These are phyloP conservation scores for Cladopsammia gracilis DNA, from an alignment of 64 coral and sea anemone genomes.

Conservation along the genomic window DNA sequence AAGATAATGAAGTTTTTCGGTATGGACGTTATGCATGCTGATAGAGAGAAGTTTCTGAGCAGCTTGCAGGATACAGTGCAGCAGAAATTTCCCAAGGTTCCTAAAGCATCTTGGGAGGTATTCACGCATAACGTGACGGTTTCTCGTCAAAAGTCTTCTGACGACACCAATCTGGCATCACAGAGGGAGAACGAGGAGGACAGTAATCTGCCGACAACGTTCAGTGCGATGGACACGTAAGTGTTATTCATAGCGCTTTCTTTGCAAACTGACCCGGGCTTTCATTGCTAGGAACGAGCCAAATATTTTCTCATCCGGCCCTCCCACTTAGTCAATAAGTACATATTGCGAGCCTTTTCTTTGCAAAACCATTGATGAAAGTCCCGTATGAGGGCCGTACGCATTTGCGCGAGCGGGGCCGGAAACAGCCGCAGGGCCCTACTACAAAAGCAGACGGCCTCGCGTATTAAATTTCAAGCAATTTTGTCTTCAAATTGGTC, in stretches of 20 bases:
- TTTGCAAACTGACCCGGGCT: no score
- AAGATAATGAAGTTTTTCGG: slow-evolving; percentile 72
- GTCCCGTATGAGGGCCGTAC: no score
- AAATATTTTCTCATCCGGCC: no score
- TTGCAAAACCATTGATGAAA: no score
- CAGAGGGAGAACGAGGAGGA: slow-evolving; percentile 50
- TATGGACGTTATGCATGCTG: slow-evolving; percentile 72
- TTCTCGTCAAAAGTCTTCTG: slow-evolving; percentile 49
- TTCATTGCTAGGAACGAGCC: no score
- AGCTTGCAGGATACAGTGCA: slow-evolving; percentile 78
- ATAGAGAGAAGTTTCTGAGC: slow-evolving; percentile 82
- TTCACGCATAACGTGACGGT: slow-evolving; percentile 72
- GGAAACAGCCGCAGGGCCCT: no score
- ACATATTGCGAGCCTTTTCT: no score
- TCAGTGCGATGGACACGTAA: slow-evolving; percentile 35
- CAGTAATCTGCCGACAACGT: slow-evolving; percentile 47
- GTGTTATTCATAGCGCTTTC: background rate
- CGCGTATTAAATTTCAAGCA: no score
- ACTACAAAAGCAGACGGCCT: no score
- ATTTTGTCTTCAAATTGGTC: no score
- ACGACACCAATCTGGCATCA: slow-evolving; percentile 23
- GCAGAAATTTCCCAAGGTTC: slow-evolving; percentile 86
- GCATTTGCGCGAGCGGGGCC: no score
- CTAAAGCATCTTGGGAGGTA: slow-evolving; percentile 87
- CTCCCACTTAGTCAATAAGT: no score